Percentiles rank a stretch among this genome's conserved stretches.
Conservation (phyloP, 1,140 invertebrate species). For the Anthonomus grandis region DNA sequence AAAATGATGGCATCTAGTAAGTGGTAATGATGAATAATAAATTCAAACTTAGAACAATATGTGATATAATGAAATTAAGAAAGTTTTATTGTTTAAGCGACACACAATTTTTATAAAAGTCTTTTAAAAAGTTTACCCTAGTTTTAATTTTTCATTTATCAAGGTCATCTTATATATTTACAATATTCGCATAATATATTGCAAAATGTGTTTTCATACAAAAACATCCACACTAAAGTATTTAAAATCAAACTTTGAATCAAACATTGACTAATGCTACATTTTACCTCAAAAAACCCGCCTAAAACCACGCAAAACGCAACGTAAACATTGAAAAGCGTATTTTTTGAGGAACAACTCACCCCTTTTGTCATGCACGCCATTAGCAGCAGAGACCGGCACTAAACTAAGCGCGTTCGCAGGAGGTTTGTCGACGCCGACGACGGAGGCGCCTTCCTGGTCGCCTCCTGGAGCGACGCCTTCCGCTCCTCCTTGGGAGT, state of each 20-base stretch:
- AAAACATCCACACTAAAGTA: constrained; percentile 9
- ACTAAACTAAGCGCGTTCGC: constrained; percentile 31
- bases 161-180: background rate
- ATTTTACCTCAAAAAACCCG: too few relatives aligned
- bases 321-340: background rate
- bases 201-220: background rate
- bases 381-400: constrained; percentile 22
- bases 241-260: background rate
- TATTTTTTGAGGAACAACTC: constrained; percentile 7
- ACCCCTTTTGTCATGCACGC: constrained; percentile 33
- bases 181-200: background rate
- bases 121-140: too few relatives aligned
- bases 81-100: too few relatives aligned
- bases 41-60: too few relatives aligned
- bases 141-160: too few relatives aligned
- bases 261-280: background rate
- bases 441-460: constrained; percentile 17
- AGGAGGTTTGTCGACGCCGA: constrained; percentile 28
- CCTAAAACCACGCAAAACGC: too few relatives aligned
- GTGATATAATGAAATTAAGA: too few relatives aligned
- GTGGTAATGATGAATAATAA: too few relatives aligned
- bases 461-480: constrained; percentile 17
- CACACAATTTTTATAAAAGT: too few relatives aligned
- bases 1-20: too few relatives aligned
- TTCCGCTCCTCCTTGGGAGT: constrained; percentile 38